A percentile compares a stretch with the other conserved stretches of the same genome.
phyloP scores from a whole-genome alignment of 35 echinoderm and acorn worm genomes.

The Strongylocentrotus purpuratus region DNA sequence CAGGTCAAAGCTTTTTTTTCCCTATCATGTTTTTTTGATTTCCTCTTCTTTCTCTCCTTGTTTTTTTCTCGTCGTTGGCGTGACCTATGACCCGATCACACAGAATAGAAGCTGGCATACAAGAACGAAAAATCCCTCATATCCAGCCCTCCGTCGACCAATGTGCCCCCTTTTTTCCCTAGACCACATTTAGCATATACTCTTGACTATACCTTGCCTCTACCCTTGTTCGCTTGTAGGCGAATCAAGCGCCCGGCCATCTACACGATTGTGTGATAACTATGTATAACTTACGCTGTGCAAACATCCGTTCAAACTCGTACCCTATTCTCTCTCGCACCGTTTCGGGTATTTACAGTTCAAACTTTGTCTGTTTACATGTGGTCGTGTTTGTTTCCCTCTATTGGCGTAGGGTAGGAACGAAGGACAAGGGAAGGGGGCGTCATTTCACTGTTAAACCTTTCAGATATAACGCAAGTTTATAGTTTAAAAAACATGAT shows the following conservation, averaged over 20 bases:
- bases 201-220: neutral
- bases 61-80: neutral
- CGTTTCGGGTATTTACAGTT: neutral
- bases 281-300: constrained; percentile 39
- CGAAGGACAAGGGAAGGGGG: neutral
- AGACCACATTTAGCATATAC: neutral
- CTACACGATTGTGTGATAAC: constrained; percentile 22
- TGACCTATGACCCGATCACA: constrained; percentile 16
- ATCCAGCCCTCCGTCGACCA: neutral
- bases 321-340: neutral
- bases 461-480: too few relatives aligned
- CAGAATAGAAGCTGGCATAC: neutral
- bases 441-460: neutral
- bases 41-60: neutral
- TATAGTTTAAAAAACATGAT: too few relatives aligned
- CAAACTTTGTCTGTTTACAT: neutral
- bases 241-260: neutral
- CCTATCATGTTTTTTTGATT: neutral
- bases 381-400: neutral
- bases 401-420: neutral
- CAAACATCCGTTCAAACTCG: constrained; percentile 49
- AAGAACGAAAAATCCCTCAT: neutral
- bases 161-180: neutral
- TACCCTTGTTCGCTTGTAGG: neutral
- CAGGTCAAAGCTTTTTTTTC: constrained; percentile 15